Evolutionary conservation across 2,888 invertebrate genomes (phyloP), one percentile per base, ranked within the genome.

Genomic region (Eubasilissa splendida): DNA sequence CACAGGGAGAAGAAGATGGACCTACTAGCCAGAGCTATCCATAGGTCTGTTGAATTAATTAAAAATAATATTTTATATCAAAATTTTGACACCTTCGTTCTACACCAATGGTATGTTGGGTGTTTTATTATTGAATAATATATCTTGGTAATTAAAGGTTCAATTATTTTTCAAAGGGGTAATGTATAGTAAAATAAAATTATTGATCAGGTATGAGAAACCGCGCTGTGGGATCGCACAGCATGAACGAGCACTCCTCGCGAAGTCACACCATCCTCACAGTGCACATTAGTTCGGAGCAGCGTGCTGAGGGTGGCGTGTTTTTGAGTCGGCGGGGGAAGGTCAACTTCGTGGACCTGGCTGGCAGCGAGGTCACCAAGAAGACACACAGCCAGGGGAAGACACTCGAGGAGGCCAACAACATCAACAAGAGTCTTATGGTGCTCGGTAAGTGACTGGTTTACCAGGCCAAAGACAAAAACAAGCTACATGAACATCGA

Each of bases 291-390:
- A 94, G 96, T 56, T 94, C 96, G 0, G 97, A 97, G 86, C 92
- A 95, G 86, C 95, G 95, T 86, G 94, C 95, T 52, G 94, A 94
- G 86, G 93, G 94, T 83, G 95, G 95, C 66, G 95, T 97, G 66
- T 96, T 96, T 85, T 94, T 97, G 85, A 96, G 97, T 56, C 95
- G 96, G 85, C 96, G 97, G 85, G 98, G 98, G 50, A 98, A 98
- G 90, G 94, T 98, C 78, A 97, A 97, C 89, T 97, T 98, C 87
- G 98, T 98, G 8, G 98, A 98, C 88, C 90, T 98, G 81, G 98
- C 98, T 0, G 98, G 98, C n/a, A 97, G 97, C 86, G 98, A 98
- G 89, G 96, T 98, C 93, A 97, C 97, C 4, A 98, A 97, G 87
- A 95, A 95, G 87, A 98, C 96, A 0, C 93, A 94, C 85, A 96